A percentile compares a stretch with the other conserved stretches of the same genome.
Conservation (phyloP, 2,888 invertebrate genomes). For the Euproctis similis region DNA sequence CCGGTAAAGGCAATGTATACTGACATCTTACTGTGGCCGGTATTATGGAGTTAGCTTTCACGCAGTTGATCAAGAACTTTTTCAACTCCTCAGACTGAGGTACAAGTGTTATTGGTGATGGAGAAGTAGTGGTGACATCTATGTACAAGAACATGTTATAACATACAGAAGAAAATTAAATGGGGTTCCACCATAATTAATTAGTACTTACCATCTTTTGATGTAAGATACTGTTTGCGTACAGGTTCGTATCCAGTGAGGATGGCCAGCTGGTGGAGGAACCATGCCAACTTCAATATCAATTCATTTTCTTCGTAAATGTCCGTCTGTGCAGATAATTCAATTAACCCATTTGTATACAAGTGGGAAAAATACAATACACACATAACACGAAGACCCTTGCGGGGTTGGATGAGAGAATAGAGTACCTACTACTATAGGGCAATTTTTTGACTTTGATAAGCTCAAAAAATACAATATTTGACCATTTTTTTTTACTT, state of each 20-base stretch:
- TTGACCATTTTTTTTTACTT: too few species aligned
- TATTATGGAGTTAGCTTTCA: constrained; percentile 26
- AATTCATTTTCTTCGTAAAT: constrained; percentile 46
- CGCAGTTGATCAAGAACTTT: constrained; percentile 31
- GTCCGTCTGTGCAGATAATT: constrained; percentile 35
- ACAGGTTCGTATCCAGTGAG: constrained; percentile 51
- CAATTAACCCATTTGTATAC: too few species aligned
- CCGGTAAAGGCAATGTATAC: constrained; percentile 27
- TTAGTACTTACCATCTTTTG: constrained; percentile 1
- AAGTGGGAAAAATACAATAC: too few species aligned
- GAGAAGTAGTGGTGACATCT: constrained; percentile 11
- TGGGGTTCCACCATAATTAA: too few species aligned
- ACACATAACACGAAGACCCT: too few species aligned
- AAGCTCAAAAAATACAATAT: too few species aligned
- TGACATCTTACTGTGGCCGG: constrained; percentile 41
- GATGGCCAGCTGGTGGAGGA: constrained; percentile 52
- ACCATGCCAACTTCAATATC: constrained; percentile 56
- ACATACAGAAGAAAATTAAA: too few species aligned
- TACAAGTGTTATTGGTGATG: constrained; percentile 15
- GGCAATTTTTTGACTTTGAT: too few species aligned
- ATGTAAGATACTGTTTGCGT: constrained; percentile 16
- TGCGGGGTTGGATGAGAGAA: too few species aligned
- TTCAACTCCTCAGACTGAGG: constrained; percentile 32
- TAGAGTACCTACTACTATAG: too few species aligned
- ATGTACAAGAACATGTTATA: too few species aligned